Evolutionary conservation across 2,888 invertebrate species (phyloP).

Genomic region (Adineta ricciae): DNA sequence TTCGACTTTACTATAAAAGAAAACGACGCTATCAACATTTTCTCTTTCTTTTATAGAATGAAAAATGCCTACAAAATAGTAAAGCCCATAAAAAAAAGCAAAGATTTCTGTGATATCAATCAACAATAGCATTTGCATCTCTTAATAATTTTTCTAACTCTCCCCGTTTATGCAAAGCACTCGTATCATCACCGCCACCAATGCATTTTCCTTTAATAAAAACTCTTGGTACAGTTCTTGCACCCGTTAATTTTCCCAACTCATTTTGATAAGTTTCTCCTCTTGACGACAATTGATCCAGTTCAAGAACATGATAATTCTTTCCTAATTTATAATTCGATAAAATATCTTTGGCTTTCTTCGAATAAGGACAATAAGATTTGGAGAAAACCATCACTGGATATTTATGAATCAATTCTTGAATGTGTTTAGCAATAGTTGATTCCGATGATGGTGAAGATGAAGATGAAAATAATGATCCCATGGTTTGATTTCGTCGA

Average conservation of each 20-base stretch:
- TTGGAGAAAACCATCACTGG: slow-evolving; percentile 80
- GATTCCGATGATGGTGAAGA: background rate
- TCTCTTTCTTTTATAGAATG: too few species aligned
- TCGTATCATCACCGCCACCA: slow-evolving; percentile 82
- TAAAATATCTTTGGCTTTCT: slow-evolving; percentile 70
- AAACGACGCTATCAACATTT: too few species aligned
- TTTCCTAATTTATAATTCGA: slow-evolving; percentile 36
- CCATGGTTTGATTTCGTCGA: background rate
- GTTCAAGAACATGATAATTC: slow-evolving; percentile 64
- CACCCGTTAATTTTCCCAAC: slow-evolving; percentile 69
- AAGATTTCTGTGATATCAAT: background rate
- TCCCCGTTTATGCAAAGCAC: slow-evolving; percentile 44
- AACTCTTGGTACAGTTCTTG: slow-evolving; percentile 70
- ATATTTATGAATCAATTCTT: background rate
- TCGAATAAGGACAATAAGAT: slow-evolving; percentile 77
- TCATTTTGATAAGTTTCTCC: slow-evolving; percentile 68
- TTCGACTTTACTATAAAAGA: too few species aligned
- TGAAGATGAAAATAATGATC: background rate
- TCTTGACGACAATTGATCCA: slow-evolving; percentile 65
- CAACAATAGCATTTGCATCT: slow-evolving; percentile 11
- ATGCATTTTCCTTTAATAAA: slow-evolving; percentile 80
- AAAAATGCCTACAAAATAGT: too few species aligned
- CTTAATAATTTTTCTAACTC: slow-evolving; percentile 36
- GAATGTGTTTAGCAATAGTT: background rate
- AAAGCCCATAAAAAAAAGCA: too few species aligned